Evolutionary conservation across 2,888 invertebrate genomes (phyloP).

Genomic region (Hipparchia semele): DNA sequence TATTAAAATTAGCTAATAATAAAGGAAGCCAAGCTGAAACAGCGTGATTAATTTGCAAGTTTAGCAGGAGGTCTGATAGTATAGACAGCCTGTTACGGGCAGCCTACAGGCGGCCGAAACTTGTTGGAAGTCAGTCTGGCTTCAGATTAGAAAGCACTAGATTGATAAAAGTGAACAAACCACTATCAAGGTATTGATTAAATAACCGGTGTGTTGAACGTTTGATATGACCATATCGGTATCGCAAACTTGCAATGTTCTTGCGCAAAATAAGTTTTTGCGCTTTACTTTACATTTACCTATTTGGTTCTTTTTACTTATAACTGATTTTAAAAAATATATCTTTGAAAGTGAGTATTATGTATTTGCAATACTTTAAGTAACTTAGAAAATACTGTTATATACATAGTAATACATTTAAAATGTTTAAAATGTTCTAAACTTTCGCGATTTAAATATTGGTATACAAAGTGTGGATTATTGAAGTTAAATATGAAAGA

Average conservation of each 20-base stretch:
- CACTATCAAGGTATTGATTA: constrained; percentile 29
- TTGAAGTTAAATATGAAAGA: neutral
- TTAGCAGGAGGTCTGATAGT: constrained; percentile 39
- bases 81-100: constrained; percentile 37
- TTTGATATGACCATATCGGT: constrained; percentile 25
- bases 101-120: constrained; percentile 44
- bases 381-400: no score
- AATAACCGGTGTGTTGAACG: constrained; percentile 22
- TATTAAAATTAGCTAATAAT: constrained; percentile 21
- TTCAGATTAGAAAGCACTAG: constrained; percentile 38
- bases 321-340: neutral
- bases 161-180: constrained; percentile 30
- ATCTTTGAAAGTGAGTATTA: no score
- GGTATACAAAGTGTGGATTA: no score
- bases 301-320: neutral
- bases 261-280: constrained; percentile 1
- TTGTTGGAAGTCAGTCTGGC: constrained; percentile 54
- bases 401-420: no score
- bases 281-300: neutral
- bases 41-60: constrained; percentile 41
- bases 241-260: constrained; percentile 7
- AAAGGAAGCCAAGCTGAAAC: constrained; percentile 34
- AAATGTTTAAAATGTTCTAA: neutral
- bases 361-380: no score
- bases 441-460: no score